These are phyloP conservation scores for Xyrauchen texanus DNA, from an alignment of 2,113 vertebrate species.

Conservation along the genomic window DNA sequence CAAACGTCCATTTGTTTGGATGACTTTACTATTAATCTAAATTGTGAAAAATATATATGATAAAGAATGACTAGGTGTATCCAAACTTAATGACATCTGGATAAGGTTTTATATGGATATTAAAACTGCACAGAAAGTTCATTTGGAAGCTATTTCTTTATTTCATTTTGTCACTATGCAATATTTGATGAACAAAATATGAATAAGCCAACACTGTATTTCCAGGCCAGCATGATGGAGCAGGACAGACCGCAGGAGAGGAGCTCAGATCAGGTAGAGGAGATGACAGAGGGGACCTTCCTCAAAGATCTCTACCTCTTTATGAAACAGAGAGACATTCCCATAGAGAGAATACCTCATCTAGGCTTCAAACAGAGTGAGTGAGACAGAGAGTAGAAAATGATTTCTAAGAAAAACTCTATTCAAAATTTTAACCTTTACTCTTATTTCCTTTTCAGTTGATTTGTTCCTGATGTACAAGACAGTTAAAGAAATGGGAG, in stretches of 20 bases:
- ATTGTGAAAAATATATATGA: no score
- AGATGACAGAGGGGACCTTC: constrained; percentile 67
- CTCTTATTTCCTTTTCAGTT: constrained; percentile 60
- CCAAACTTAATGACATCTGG: no score
- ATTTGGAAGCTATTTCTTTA: no score
- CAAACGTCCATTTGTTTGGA: no score
- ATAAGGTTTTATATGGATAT: no score
- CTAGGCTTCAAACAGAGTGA: constrained; percentile 80
- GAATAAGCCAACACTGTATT: background rate
- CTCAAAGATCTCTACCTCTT: constrained; percentile 72
- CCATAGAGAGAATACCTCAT: constrained; percentile 78
- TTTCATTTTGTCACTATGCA: background rate
- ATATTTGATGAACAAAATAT: background rate
- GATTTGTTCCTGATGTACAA: constrained; percentile 76
- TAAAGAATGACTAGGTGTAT: no score
- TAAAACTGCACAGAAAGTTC: no score
- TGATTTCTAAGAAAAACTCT: background rate
- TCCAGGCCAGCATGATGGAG: constrained; percentile 43
- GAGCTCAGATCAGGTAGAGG: constrained; percentile 34
- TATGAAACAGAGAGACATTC: constrained; percentile 75
- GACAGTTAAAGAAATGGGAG: constrained; percentile 69
- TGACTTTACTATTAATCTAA: no score
- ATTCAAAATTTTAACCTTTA: background rate
- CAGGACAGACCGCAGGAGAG: constrained; percentile 24
- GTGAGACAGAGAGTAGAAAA: background rate